A percentile compares a stretch with the other conserved stretches of the same genome.
Evolutionary conservation across 2,113 vertebrate genomes (phyloP).

Genomic region (Catharus fuscescens): DNA sequence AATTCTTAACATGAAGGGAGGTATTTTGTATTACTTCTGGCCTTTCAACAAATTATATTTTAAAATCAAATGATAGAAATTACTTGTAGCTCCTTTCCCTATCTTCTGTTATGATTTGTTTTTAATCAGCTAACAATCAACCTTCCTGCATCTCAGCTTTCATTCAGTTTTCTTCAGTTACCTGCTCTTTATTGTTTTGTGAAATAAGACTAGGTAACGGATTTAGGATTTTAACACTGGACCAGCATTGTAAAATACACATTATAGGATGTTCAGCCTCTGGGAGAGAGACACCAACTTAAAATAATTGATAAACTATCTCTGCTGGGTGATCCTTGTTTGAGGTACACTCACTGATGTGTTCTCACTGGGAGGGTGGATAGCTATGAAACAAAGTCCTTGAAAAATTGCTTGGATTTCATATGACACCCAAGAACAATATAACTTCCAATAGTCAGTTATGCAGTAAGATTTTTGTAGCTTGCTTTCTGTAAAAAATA

Average conservation of each 20-base stretch:
- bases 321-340: conserved; percentile 35
- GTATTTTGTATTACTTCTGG: background rate
- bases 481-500: conserved; percentile 77
- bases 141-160: background rate
- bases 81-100: background rate
- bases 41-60: background rate
- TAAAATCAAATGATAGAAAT: background rate
- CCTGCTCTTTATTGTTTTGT: background rate
- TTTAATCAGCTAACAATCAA: conserved; percentile 10
- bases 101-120: background rate
- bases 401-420: conserved; percentile 75
- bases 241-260: background rate
- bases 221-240: conserved; percentile 28
- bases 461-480: conserved; percentile 74
- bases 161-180: background rate
- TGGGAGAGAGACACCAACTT: conserved; percentile 35
- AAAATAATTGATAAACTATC: conserved; percentile 62
- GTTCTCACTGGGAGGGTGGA: background rate
- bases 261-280: conserved; percentile 16
- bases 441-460: conserved; percentile 66
- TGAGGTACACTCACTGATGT: conserved; percentile 9
- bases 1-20: background rate
- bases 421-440: conserved; percentile 72
- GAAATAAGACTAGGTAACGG: background rate
- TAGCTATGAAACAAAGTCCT: conserved; percentile 54